Percentiles rank a stretch among this genome's conserved stretches.
phyloP scores from a whole-genome alignment of 2,797 vertebrate species.

The Salarias fasciatus region DNA sequence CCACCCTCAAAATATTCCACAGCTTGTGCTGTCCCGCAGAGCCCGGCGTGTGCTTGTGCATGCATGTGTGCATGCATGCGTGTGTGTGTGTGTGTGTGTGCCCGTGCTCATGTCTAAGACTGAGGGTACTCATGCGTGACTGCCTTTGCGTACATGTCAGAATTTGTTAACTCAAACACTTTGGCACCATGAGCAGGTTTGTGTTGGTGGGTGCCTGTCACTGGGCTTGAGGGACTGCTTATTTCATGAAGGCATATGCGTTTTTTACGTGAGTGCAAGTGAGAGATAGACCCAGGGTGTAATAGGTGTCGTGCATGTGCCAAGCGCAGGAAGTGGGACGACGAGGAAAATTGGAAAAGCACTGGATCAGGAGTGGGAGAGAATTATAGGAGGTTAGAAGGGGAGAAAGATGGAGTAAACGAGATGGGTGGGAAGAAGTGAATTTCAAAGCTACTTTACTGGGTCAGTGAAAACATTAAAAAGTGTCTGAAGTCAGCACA shows the following conservation, averaged over 20 bases:
- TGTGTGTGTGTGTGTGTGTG: conserved; percentile 17
- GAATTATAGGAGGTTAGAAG: conserved; percentile 64
- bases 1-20: conserved; percentile 55
- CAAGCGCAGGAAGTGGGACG: conserved; percentile 62
- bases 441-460: conserved; percentile 72
- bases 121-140: conserved; percentile 33
- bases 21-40: conserved; percentile 29
- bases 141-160: conserved; percentile 45
- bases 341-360: conserved; percentile 61
- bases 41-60: conserved; percentile 20
- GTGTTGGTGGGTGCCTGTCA: conserved; percentile 58
- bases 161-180: conserved; percentile 65
- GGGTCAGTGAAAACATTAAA: conserved; percentile 66
- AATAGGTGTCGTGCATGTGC: conserved; percentile 61
- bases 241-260: conserved; percentile 55
- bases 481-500: conserved; percentile 60
- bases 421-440: conserved; percentile 25
- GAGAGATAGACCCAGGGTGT: conserved; percentile 63
- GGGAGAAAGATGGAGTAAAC: conserved; percentile 48
- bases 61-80: no score
- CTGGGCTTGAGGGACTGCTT: conserved; percentile 57
- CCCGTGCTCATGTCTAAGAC: conserved; percentile 30
- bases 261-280: conserved; percentile 63
- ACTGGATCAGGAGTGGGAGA: conserved; percentile 63
- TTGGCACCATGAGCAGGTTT: conserved; percentile 52